A percentile compares a stretch with the other conserved stretches of the same genome.
Evolutionary conservation across 2,797 vertebrate genomes (phyloP).

Genomic region (Harpagifer antarcticus): DNA sequence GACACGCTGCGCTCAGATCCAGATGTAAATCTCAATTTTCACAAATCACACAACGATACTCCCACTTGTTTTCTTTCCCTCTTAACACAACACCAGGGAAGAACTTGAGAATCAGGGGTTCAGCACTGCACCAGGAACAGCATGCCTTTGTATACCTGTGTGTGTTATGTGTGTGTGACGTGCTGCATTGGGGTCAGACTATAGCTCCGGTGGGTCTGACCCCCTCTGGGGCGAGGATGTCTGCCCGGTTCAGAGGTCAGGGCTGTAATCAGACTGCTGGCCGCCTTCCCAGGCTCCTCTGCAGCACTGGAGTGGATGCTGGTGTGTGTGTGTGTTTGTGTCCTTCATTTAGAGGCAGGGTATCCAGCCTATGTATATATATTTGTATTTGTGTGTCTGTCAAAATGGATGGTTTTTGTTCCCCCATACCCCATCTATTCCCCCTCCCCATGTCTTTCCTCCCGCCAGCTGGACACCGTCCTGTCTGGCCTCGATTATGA

Average conservation of each 20-base stretch:
- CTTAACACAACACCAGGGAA: conserved; percentile 72
- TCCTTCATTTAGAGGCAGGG: conserved; percentile 40
- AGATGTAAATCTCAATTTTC: conserved; percentile 74
- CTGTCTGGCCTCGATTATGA: conserved; percentile 71
- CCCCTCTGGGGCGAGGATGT: conserved; percentile 74
- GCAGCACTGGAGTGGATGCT: conserved; percentile 50
- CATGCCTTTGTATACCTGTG: conserved; percentile 66
- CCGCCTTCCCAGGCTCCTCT: conserved; percentile 81
- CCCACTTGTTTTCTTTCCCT: conserved; percentile 76
- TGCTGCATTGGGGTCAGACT: conserved; percentile 76
- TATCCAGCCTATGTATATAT: conserved; percentile 44
- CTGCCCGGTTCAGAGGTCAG: conserved; percentile 77
- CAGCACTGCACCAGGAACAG: conserved; percentile 60
- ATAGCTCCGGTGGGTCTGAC: conserved; percentile 79
- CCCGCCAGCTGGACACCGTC: conserved; percentile 71
- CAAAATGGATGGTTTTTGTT: conserved; percentile 33
- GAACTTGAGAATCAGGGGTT: conserved; percentile 70
- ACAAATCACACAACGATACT: conserved; percentile 61
- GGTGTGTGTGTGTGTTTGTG: conserved; percentile 20
- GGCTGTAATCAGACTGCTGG: conserved; percentile 83
- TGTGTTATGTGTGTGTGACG: conserved; percentile 36
- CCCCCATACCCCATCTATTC: conserved; percentile 31
- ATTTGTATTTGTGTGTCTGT: conserved; percentile 48
- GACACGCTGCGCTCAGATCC: conserved; percentile 41
- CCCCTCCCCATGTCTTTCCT: conserved; percentile 39